Conservation (phyloP, 2,113 vertebrate species). For the Osmerus eperlanus region DNA sequence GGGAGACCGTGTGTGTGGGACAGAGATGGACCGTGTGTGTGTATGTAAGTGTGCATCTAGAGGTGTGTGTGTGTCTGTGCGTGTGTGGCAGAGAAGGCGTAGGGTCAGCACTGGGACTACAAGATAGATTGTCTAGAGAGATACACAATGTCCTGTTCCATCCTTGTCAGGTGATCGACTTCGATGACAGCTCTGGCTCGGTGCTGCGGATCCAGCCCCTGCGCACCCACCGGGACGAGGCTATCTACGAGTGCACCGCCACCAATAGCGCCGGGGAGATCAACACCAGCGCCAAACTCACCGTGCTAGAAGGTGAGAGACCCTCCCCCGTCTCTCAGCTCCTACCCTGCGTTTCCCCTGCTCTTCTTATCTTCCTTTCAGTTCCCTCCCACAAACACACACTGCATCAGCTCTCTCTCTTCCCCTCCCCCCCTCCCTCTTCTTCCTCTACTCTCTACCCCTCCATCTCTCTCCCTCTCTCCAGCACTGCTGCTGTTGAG, state of each 20-base stretch:
- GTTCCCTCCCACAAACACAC: too few species aligned
- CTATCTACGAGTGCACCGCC: constrained; percentile 96
- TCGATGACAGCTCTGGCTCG: constrained; percentile 96
- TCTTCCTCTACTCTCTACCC: too few species aligned
- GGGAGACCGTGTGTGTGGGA: too few species aligned
- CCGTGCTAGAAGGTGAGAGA: constrained; percentile 92
- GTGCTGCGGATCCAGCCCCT: constrained; percentile 97
- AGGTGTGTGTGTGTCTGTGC: too few species aligned
- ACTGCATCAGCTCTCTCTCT: constrained; percentile 1
- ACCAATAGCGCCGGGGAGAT: constrained; percentile 91
- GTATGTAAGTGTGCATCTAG: too few species aligned
- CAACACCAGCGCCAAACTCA: constrained; percentile 96
- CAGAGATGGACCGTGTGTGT: too few species aligned
- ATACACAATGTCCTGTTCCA: constrained; percentile 18
- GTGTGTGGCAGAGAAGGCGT: too few species aligned
- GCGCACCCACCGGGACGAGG: constrained; percentile 92
- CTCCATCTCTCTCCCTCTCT: not conserved
- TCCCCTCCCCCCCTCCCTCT: not conserved
- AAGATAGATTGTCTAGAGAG: not conserved
- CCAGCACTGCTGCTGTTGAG: not conserved
- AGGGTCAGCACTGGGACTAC: too few species aligned
- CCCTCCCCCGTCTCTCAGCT: not conserved
- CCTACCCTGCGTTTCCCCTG: not conserved
- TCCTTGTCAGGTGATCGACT: constrained; percentile 87
- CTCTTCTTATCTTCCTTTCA: not conserved